Base-by-base conservation (phyloP, 53 echinoderm and acorn worm species). In the Apostichopus leukothele region DNA sequence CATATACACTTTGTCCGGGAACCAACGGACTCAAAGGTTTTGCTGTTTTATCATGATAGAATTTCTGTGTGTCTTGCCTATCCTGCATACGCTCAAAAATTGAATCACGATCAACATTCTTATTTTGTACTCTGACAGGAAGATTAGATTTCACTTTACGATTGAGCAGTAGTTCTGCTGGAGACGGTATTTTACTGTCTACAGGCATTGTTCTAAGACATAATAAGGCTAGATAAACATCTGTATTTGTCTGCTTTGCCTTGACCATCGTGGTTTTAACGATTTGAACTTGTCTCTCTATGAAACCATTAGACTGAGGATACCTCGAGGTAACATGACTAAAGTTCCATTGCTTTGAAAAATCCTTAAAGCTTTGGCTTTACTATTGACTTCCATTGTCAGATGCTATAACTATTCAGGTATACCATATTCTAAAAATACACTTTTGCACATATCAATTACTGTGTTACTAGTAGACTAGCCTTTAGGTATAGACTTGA, bases 241-340 rank as follows among this genome's bases (percentile, higher is more conserved):
- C 55, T 20, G 66, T 50, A 76, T 25, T 67, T 53, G 92, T 13
- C 84, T 89, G 25, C 76, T 92, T 83, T 20, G 92, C 89, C 86
- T 94, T 94, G 75, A 75, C 51, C 11, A 95, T 85, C 23, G 85
- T 67, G 26, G 67, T 88, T 53, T 95, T 95, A 11, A 95, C 76
- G 57, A 92, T 93, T 71, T 90, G 93, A 60, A 95, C 91, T 14
- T 79, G 73, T 51, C 92, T 60, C 83, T 94, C 92, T 71, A 90
- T 83, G 71, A 92, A 92, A 5, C 91, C 91, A 39, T 96, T 94
- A 13, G 90, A 92, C 61, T 91, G 90, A 8, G 93, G 91, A 26
- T 90, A 96, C 54, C 90, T 86, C 3, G 91, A 93, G 12, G 96
- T 93, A 6, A 91, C 89, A 83, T 96, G 96, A 54, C 52, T 55